Percentiles rank a stretch among this genome's conserved stretches.
Conservation (phyloP, 2,888 invertebrate species). For the Synergus gifuensis region DNA sequence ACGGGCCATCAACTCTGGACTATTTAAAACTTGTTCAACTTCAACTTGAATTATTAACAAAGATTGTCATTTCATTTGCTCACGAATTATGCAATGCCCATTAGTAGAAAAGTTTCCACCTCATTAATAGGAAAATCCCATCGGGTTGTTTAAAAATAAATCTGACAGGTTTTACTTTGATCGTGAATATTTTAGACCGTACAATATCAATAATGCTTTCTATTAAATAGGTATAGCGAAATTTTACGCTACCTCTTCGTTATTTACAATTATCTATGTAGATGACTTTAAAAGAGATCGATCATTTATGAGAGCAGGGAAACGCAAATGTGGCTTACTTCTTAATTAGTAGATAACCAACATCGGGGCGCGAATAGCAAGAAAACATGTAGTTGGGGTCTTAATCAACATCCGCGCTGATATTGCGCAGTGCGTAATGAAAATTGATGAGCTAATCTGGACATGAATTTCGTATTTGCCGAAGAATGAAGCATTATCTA, state of each 20-base stretch:
- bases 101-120: neutral
- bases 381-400: conserved; percentile 69
- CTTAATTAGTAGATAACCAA: conserved; percentile 71
- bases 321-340: conserved; percentile 59
- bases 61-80: conserved; percentile 4
- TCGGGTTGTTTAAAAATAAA: neutral
- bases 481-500: conserved; percentile 41
- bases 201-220: neutral
- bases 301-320: conserved; percentile 67
- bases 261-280: conserved; percentile 62
- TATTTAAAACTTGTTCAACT: conserved; percentile 50
- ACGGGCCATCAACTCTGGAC: conserved; percentile 43
- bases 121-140: neutral
- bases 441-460: conserved; percentile 75
- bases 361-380: conserved; percentile 61
- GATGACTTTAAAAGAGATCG: conserved; percentile 66
- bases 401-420: conserved; percentile 68
- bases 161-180: neutral
- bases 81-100: neutral
- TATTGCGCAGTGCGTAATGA: conserved; percentile 70
- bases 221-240: neutral
- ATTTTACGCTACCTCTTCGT: conserved; percentile 55
- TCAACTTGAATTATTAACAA: conserved; percentile 5
- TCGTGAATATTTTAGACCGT: neutral
- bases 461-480: conserved; percentile 47